Conservation (phyloP, 1,140 invertebrate genomes). For the Tetramorium parvispinum region DNA sequence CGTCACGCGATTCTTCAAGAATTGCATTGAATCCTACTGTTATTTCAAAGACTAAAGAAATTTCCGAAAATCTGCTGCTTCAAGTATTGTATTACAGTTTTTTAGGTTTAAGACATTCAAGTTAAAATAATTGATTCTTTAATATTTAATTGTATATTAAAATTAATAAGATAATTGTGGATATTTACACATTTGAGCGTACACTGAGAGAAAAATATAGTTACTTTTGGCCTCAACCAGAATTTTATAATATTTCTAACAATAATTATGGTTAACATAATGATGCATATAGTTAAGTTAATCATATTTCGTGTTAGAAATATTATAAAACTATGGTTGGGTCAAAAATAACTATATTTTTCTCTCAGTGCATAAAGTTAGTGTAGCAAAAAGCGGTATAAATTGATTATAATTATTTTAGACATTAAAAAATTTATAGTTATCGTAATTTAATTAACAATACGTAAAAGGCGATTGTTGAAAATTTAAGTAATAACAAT, state of each 20-base stretch:
- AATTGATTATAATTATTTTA: neutral
- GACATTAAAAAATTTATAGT: neutral
- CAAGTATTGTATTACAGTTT: neutral
- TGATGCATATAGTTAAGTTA: no score
- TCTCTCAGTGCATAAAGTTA: neutral
- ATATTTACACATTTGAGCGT: neutral
- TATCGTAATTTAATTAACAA: neutral
- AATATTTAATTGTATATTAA: neutral
- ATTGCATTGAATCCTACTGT: constrained; percentile 26
- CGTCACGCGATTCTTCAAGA: constrained; percentile 76
- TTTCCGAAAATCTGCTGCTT: neutral
- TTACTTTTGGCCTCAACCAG: no score
- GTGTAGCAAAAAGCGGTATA: neutral
- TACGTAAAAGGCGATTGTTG: neutral
- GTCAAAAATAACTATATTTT: no score
- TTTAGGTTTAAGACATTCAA: neutral
- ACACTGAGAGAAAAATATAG: no score
- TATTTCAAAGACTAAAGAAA: neutral
- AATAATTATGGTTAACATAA: no score
- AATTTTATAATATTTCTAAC: no score
- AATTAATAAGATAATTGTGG: neutral
- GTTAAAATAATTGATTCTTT: neutral
- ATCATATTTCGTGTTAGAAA: no score
- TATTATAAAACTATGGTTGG: no score
- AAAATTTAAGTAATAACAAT: neutral